phyloP scores from a whole-genome alignment of 2,888 invertebrate species.

The Drosophila putrida region DNA sequence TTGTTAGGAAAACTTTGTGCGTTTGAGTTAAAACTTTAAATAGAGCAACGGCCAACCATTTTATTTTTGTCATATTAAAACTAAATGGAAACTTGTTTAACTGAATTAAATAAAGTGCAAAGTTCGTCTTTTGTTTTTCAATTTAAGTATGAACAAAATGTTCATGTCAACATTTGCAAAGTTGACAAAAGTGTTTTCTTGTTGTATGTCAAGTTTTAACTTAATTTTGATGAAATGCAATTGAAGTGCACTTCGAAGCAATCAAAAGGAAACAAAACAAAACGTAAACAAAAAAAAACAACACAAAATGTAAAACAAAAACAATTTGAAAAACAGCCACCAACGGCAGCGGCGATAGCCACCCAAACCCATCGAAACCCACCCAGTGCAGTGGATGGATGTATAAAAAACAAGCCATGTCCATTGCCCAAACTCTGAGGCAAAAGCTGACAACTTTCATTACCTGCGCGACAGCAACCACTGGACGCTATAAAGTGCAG shows the following conservation, averaged over 20 bases:
- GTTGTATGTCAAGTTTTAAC: conserved; percentile 20
- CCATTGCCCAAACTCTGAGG: conserved; percentile 8
- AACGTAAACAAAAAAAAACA: not conserved
- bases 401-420: not conserved
- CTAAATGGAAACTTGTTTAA: not conserved
- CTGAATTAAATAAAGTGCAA: not conserved
- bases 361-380: conserved; percentile 5
- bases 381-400: not conserved
- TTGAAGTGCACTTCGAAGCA: conserved; percentile 75
- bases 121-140: not conserved
- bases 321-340: conserved; percentile 43
- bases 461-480: conserved; percentile 58
- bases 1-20: not conserved
- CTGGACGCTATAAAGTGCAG: conserved; percentile 48
- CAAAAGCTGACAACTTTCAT: conserved; percentile 57
- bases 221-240: conserved; percentile 73
- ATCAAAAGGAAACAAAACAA: conserved; percentile 18
- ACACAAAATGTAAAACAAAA: conserved; percentile 11
- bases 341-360: conserved; percentile 26
- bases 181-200: conserved; percentile 5
- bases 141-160: not conserved
- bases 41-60: not conserved
- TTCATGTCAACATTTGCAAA: not conserved
- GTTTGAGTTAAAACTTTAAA: not conserved
- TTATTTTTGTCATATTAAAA: not conserved